Evolutionary conservation across 1,140 invertebrate genomes (phyloP).

Genomic region (Heliothis subflexa): DNA sequence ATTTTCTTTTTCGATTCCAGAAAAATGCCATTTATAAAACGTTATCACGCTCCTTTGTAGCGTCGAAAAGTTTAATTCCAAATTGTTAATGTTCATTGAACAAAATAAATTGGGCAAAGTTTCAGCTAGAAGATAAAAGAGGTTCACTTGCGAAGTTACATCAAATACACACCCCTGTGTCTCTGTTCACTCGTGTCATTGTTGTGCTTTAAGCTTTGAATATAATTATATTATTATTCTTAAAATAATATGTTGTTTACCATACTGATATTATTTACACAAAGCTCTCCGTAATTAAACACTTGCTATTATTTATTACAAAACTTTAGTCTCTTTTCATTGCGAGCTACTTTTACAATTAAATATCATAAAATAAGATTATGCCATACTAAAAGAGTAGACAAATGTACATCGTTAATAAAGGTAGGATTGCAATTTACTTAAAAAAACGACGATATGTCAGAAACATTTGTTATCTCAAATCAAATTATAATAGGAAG

Average conservation of each 20-base stretch:
- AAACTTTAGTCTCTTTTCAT: too few species aligned
- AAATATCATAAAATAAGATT: too few species aligned
- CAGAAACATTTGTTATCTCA: slow-evolving; percentile 60
- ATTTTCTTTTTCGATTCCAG: slow-evolving; percentile 46
- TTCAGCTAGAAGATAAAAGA: slow-evolving; percentile 51
- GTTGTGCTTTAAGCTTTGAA: too few species aligned
- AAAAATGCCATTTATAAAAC: slow-evolving; percentile 47
- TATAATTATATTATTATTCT: too few species aligned
- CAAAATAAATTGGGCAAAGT: slow-evolving; percentile 57
- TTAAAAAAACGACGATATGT: slow-evolving; percentile 50
- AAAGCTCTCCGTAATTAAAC: too few species aligned
- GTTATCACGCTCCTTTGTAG: slow-evolving; percentile 50
- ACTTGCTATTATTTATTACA: too few species aligned
- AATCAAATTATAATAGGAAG: slow-evolving; percentile 63
- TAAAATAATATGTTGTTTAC: too few species aligned
- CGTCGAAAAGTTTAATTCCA: slow-evolving; percentile 54
- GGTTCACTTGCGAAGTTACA: slow-evolving; percentile 49
- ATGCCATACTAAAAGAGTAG: background rate
- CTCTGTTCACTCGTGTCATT: slow-evolving; percentile 14
- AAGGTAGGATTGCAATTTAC: background rate
- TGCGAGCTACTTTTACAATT: too few species aligned
- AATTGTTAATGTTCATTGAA: slow-evolving; percentile 57
- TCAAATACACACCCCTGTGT: slow-evolving; percentile 41
- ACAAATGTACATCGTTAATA: background rate
- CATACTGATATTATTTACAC: too few species aligned